A percentile compares a stretch with the other conserved stretches of the same genome.
phyloP scores from a whole-genome alignment of 2,797 vertebrate genomes.

The Epinephelus awoara region DNA sequence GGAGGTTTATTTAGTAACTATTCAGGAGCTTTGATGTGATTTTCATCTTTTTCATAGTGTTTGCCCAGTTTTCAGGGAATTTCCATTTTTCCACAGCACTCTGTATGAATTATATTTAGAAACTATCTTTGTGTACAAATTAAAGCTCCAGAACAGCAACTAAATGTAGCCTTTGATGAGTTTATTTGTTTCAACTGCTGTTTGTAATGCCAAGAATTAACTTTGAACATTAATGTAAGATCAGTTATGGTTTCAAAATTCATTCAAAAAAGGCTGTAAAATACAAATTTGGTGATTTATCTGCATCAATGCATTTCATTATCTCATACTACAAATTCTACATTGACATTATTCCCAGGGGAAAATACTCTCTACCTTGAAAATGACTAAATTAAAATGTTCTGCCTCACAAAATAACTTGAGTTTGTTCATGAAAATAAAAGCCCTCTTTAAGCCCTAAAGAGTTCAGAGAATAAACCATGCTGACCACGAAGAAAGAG shows the following conservation, averaged over 20 bases:
- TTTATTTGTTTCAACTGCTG: too few relatives aligned
- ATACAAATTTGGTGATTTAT: not conserved
- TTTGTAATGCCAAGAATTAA: not conserved
- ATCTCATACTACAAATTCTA: slow-evolving; percentile 39
- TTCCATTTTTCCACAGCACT: too few relatives aligned
- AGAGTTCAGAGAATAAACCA: slow-evolving; percentile 61
- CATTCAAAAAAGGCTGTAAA: not conserved
- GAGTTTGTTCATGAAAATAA: slow-evolving; percentile 64
- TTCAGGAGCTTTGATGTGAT: not conserved
- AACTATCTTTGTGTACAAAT: not conserved
- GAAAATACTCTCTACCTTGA: slow-evolving; percentile 49
- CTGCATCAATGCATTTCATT: not conserved
- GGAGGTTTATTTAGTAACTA: not conserved
- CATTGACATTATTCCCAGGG: slow-evolving; percentile 57
- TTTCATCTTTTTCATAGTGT: not conserved
- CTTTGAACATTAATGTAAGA: not conserved
- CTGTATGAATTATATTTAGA: not conserved
- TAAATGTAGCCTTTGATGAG: not conserved
- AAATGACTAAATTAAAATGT: slow-evolving; percentile 54
- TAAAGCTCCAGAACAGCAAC: not conserved
- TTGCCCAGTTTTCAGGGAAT: too few relatives aligned
- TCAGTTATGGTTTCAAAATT: not conserved
- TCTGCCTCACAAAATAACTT: slow-evolving; percentile 59
- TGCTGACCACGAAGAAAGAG: slow-evolving; percentile 71
- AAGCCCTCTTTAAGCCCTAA: slow-evolving; percentile 65